Evolutionary conservation across 2,888 invertebrate genomes (phyloP).

Genomic region (Drosophila limbata): DNA sequence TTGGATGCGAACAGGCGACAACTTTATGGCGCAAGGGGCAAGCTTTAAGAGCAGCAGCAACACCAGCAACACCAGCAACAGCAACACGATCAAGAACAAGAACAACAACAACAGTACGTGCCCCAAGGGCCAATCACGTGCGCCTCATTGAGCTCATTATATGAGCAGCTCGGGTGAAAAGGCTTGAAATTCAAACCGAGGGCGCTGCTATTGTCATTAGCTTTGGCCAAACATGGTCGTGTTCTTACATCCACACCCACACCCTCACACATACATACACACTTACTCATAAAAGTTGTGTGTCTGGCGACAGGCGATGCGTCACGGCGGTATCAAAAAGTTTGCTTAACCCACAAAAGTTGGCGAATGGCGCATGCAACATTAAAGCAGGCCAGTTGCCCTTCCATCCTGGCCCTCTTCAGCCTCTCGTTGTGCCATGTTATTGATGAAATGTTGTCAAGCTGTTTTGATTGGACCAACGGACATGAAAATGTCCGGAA

Average conservation of each 20-base stretch:
- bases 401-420: background rate
- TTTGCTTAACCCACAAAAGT: conserved; percentile 49
- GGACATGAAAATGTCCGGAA: conserved; percentile 31
- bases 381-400: conserved; percentile 28
- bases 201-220: conserved; percentile 52
- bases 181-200: conserved; percentile 54
- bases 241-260: conserved; percentile 9
- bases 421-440: conserved; percentile 18
- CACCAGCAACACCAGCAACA: background rate
- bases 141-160: conserved; percentile 74
- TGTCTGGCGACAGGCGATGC: conserved; percentile 16
- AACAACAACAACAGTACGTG: conserved; percentile 62
- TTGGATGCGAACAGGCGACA: conserved; percentile 1
- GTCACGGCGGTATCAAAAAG: conserved; percentile 28
- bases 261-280: conserved; percentile 3
- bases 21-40: conserved; percentile 41
- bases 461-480: conserved; percentile 53
- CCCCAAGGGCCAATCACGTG: conserved; percentile 68
- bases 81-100: no score
- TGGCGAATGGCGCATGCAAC: conserved; percentile 38
- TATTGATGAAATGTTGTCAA: conserved; percentile 77
- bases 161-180: conserved; percentile 47
- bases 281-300: conserved; percentile 24
- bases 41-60: conserved; percentile 33
- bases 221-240: conserved; percentile 29